Percentiles rank a stretch among this genome's conserved stretches.
Conservation (phyloP, 2,888 invertebrate species). For the Drosophila bunnanda region DNA sequence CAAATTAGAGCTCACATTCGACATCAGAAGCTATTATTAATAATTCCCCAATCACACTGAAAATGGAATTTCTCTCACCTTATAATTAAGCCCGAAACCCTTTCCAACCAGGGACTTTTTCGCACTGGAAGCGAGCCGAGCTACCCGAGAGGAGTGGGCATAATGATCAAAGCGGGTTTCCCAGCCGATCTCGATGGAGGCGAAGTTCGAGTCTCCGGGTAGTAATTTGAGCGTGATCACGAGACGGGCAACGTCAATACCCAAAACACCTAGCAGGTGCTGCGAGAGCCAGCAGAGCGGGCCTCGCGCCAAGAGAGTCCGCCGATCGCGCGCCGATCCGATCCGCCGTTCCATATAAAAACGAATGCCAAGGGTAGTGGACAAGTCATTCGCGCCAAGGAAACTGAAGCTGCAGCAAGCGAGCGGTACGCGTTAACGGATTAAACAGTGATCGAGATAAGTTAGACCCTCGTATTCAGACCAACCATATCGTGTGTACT, state of each 20-base stretch:
- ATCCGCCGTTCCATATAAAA: slow-evolving; percentile 75
- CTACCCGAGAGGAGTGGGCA: slow-evolving; percentile 32
- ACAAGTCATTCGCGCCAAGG: slow-evolving; percentile 76
- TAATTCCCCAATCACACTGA: slow-evolving; percentile 6
- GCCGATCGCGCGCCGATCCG: slow-evolving; percentile 25
- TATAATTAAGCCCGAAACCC: slow-evolving; percentile 56
- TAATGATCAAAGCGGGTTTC: slow-evolving; percentile 67
- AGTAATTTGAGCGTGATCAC: slow-evolving; percentile 46
- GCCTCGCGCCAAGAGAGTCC: neutral
- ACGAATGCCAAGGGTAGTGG: slow-evolving; percentile 53
- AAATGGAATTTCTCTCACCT: slow-evolving; percentile 20
- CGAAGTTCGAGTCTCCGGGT: slow-evolving; percentile 30
- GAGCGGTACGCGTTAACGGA: slow-evolving; percentile 47
- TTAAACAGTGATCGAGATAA: slow-evolving; percentile 24
- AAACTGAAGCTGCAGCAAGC: slow-evolving; percentile 57
- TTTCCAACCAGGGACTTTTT: slow-evolving; percentile 57
- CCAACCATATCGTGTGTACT: neutral
- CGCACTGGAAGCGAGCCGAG: slow-evolving; percentile 10
- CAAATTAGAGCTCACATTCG: neutral
- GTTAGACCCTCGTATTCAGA: slow-evolving; percentile 4
- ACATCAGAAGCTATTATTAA: slow-evolving; percentile 3
- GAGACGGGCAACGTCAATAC: slow-evolving; percentile 40
- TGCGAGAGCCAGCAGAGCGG: slow-evolving; percentile 16
- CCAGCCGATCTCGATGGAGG: slow-evolving; percentile 36
- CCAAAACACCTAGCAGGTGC: slow-evolving; percentile 29